These are phyloP conservation scores for Drosophila obscura DNA, from an alignment of 1,140 invertebrate genomes.

Conservation along the genomic window DNA sequence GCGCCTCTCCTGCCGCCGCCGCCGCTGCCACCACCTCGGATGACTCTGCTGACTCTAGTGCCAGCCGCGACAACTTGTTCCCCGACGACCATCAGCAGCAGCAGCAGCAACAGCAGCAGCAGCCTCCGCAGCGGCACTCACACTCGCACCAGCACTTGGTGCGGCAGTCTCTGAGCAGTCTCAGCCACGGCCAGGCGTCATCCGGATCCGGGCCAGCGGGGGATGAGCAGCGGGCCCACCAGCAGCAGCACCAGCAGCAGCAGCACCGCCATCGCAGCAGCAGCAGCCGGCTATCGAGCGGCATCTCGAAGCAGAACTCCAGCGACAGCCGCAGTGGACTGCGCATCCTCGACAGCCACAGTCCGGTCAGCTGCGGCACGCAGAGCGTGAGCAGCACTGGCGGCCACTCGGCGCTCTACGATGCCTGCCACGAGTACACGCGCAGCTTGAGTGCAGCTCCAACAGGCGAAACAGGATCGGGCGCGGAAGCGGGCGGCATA, in stretches of 20 bases:
- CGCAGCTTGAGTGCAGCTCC: slow-evolving; percentile 74
- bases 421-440: slow-evolving; percentile 74
- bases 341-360: slow-evolving; percentile 59
- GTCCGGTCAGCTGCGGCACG: slow-evolving; percentile 74
- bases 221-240: slow-evolving; percentile 67
- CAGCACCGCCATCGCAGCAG: slow-evolving; percentile 59
- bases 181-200: slow-evolving; percentile 75
- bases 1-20: slow-evolving; percentile 37
- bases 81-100: slow-evolving; percentile 67
- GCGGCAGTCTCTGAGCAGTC: slow-evolving; percentile 82
- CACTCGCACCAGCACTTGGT: slow-evolving; percentile 80
- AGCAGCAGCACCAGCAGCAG: slow-evolving; percentile 48
- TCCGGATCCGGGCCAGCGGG: slow-evolving; percentile 53
- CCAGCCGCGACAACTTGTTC: slow-evolving; percentile 83
- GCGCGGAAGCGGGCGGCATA: slow-evolving; percentile 6
- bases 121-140: slow-evolving; percentile 66
- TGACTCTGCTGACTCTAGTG: slow-evolving; percentile 39
- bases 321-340: slow-evolving; percentile 64
- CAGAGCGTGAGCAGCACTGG: slow-evolving; percentile 64
- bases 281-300: slow-evolving; percentile 68
- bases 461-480: slow-evolving; percentile 17
- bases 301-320: slow-evolving; percentile 78
- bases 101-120: slow-evolving; percentile 22
- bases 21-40: slow-evolving; percentile 11
- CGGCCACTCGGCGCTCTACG: slow-evolving; percentile 71